Conservation (phyloP, 2,888 invertebrate species). For the Galerucella calmariensis region DNA sequence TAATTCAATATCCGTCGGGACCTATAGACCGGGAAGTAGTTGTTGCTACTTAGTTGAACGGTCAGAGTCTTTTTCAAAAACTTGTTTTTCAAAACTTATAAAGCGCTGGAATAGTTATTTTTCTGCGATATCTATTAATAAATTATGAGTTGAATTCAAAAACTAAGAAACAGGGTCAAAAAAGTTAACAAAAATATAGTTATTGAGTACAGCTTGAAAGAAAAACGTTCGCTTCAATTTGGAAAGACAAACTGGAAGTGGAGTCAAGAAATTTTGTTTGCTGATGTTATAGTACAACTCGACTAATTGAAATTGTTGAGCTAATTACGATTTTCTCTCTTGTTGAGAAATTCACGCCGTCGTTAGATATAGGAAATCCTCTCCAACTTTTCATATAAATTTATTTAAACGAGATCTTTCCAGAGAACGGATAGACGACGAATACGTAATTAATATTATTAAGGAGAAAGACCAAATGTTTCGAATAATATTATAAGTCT, state of each 20-base stretch:
- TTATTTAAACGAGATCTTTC: constrained; percentile 38
- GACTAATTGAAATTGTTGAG: constrained; percentile 52
- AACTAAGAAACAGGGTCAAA: too few relatives aligned
- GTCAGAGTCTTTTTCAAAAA: too few relatives aligned
- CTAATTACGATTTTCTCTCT: constrained; percentile 48
- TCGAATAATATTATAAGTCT: background rate
- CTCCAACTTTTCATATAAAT: constrained; percentile 41
- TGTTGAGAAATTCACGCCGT: constrained; percentile 39
- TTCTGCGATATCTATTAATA: too few relatives aligned
- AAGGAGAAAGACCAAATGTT: constrained; percentile 32
- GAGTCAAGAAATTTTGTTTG: constrained; percentile 48
- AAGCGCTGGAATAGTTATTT: too few relatives aligned
- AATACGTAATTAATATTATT: constrained; percentile 32
- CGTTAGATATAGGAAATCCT: constrained; percentile 22
- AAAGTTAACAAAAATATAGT: too few relatives aligned
- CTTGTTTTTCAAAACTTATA: too few relatives aligned
- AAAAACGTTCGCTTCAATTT: constrained; percentile 7
- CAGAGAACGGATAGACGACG: constrained; percentile 28
- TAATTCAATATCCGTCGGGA: too few relatives aligned
- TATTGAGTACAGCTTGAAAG: too few relatives aligned
- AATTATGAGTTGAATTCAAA: too few relatives aligned
- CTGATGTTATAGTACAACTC: constrained; percentile 42
- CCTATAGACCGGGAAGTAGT: too few relatives aligned
- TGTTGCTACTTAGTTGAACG: too few relatives aligned
- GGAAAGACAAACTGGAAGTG: constrained; percentile 49